Evolutionary conservation across 2,888 invertebrate species (phyloP), one percentile per base, ranked within the genome.

Genomic region (Zaprionus obscuricornis): DNA sequence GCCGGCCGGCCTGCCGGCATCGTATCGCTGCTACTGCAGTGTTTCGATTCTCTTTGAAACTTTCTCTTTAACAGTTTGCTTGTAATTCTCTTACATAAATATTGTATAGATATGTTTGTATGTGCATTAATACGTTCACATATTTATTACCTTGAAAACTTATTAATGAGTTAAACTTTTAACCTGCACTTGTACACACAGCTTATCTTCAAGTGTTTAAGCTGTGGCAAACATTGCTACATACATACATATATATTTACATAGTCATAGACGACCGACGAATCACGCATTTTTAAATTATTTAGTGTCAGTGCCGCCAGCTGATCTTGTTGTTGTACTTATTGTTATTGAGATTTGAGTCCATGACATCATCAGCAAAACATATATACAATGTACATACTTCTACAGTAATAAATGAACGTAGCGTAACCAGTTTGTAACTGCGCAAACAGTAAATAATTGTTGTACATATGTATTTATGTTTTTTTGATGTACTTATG

Each of bases 111-210:
- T 10, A 11, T 36, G 4, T 10, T 3, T 7, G 5, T 27, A 22
- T 20, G 17, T 31, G 3, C 26, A 17, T 24, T 5, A 22, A 22
- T 5, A 4, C 4, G 22, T 55, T 66, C 34, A 18, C 14, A 22
- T 22, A 7, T n/a, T 43, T 64, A 43, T 81, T 67, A 81, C 85
- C 85, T 79, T 85, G 85, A 40, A 37, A 43, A 58, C 59, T 56
- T 47, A 79, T 79, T 83, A 85, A 75, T 59, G 55, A 42, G 50
- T 65, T 67, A 60, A 79, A 79, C 82, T 85, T 72, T 75, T 75
- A 83, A 85, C 84, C 66, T 60, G 66, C 42, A 49, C 39, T 46
- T 24, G 62, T 49, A 49, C n/a, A n/a, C n/a, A n/a, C 31, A 45
- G 66, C 67, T 76, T 68, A 68, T 76, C 73, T 63, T 26, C 37